Base-by-base conservation (phyloP, 2,888 invertebrate species). In the Andrena marginata region DNA sequence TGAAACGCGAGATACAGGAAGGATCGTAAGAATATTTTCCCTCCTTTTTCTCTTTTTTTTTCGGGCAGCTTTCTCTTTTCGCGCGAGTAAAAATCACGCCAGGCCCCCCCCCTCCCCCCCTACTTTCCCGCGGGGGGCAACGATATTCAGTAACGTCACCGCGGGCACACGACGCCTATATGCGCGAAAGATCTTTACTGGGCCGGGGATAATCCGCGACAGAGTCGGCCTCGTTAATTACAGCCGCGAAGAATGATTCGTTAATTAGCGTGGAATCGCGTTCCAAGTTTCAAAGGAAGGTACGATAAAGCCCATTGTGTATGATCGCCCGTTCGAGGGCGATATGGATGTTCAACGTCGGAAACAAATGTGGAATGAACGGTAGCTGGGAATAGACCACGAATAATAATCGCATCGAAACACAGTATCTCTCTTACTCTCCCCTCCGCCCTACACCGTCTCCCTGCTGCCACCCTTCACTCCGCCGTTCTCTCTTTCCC, bases 241-340 rank as follows among this genome's bases (percentile, higher is more conserved):
- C 91, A 89, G 88, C 85, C 80, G 81, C 89, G 89, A 91, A 92
- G 92, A 93, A 91, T 92, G 91, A 92, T 92, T 92, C 91, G 92
- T 93, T 93, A 93, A 93, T 93, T 93, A 93, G 92, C 91, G 89
- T 91, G 88, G 90, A 87, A 92, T 91, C 90, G 89, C 86, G 89
- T 88, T 85, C 82, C 82, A 86, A 86, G 82, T 90, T 91, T 92
- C 89, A 93, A 92, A 91, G 91, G 89, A 91, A 89, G 87, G 87
- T 86, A 89, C 90, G 90, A 91, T 92, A 92, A 91, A 92, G 92
- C 88, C 90, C 88, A 91, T 91, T 91, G 91, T 91, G 89, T 89
- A 83, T 89, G 90, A 92, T 90, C 89, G 90, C 86, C 90, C 90
- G 86, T 90, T 91, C 88, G 89, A 85, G 86, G 89, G 77, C 83